Percentiles rank a stretch among this genome's conserved stretches.
Conservation (phyloP, 1,140 invertebrate species). For the Triops longicaudatus region DNA sequence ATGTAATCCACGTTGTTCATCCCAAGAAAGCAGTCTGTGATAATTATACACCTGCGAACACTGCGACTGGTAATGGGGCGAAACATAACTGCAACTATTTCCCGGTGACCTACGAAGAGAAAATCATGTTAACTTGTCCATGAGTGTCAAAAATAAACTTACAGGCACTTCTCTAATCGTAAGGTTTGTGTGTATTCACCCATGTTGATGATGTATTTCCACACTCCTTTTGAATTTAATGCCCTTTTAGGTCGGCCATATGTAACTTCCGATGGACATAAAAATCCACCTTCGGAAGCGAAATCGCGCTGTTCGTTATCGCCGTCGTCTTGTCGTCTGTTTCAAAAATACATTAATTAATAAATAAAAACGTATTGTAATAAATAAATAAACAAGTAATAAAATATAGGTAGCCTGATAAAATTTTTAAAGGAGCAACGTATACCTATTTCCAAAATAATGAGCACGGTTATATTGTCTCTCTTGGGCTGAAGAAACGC, state of each 20-base stretch:
- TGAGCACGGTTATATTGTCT: conserved; percentile 49
- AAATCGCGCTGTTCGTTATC: conserved; percentile 38
- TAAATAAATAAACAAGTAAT: neutral
- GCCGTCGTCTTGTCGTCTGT: conserved; percentile 28
- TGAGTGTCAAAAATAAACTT: conserved; percentile 32
- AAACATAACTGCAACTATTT: conserved; percentile 64
- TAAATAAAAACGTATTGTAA: too few relatives aligned
- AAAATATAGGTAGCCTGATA: neutral
- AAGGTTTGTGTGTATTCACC: conserved; percentile 76
- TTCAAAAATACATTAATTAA: neutral
- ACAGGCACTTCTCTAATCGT: conserved; percentile 74
- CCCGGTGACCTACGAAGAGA: conserved; percentile 54
- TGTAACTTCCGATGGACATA: conserved; percentile 73
- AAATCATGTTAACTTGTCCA: neutral
- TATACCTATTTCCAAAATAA: conserved; percentile 46
- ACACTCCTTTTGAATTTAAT: conserved; percentile 59
- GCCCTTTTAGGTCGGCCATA: conserved; percentile 73
- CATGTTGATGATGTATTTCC: conserved; percentile 82
- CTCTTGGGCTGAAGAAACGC: conserved; percentile 47
- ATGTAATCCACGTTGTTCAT: conserved; percentile 65
- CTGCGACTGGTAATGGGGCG: conserved; percentile 67
- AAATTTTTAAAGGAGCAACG: too few relatives aligned
- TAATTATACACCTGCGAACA: conserved; percentile 79
- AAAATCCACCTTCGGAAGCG: conserved; percentile 55
- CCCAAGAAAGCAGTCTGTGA: conserved; percentile 75